Evolutionary conservation across 2,797 vertebrate genomes (phyloP).

Genomic region (Myotis pilosus): DNA sequence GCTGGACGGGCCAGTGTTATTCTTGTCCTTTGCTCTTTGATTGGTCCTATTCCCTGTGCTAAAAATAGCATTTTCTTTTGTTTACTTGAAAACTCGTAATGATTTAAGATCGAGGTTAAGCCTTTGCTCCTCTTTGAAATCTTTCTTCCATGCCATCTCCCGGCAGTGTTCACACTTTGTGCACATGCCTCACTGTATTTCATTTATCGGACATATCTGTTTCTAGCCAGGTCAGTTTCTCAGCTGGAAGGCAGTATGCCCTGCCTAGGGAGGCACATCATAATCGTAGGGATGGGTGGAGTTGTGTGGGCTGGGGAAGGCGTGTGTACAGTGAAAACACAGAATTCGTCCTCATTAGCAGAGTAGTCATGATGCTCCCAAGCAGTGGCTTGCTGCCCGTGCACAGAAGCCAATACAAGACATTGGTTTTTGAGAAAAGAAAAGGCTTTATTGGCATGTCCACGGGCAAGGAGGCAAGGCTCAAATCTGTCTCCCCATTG

Average conservation of each 20-base stretch:
- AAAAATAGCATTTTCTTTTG: conserved; percentile 28
- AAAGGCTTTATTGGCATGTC: not conserved
- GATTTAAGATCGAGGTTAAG: not conserved
- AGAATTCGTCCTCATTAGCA: not conserved
- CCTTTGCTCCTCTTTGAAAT: not conserved
- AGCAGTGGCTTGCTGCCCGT: not conserved
- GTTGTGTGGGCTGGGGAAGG: not conserved
- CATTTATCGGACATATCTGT: not conserved
- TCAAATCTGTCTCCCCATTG: not conserved
- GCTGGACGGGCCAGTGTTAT: not conserved
- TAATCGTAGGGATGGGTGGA: not conserved
- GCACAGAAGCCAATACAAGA: not conserved
- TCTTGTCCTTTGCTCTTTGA: conserved; percentile 17
- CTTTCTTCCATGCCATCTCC: not conserved
- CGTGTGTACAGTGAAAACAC: not conserved
- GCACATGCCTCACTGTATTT: not conserved
- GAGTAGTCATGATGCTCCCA: not conserved
- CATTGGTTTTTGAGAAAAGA: not conserved
- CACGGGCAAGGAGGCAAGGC: not conserved
- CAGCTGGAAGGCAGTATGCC: not conserved
- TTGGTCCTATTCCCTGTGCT: not conserved
- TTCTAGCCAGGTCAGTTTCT: not conserved
- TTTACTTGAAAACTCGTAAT: not conserved
- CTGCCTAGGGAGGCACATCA: not conserved
- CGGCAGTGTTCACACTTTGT: not conserved